These are phyloP conservation scores for Excalfactoria chinensis DNA, from an alignment of 2,113 vertebrate genomes.

Conservation along the genomic window DNA sequence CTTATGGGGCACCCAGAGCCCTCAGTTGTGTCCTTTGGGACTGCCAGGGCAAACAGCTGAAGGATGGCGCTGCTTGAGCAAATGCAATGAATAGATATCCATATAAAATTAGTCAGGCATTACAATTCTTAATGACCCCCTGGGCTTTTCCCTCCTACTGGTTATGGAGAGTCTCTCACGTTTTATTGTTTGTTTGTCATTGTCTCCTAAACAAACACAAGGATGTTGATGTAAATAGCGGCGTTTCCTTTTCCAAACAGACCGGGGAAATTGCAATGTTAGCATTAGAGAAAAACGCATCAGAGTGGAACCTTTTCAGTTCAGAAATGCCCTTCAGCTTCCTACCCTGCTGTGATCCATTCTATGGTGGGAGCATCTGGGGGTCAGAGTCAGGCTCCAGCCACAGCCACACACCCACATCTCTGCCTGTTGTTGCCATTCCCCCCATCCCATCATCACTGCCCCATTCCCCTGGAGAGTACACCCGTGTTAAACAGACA, in stretches of 20 bases:
- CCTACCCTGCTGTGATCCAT: neutral
- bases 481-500: neutral
- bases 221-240: neutral
- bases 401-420: neutral
- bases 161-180: neutral
- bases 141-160: constrained; percentile 26
- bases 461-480: neutral
- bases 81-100: constrained; percentile 27
- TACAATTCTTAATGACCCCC: constrained; percentile 17
- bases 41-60: neutral
- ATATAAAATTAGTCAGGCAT: constrained; percentile 36
- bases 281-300: neutral
- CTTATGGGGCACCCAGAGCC: fast-evolving
- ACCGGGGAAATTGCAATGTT: neutral
- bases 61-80: neutral
- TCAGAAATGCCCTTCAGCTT: neutral
- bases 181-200: constrained; percentile 14
- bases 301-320: neutral
- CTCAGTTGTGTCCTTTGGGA: fast-evolving
- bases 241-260: neutral
- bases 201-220: neutral
- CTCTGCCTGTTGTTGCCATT: neutral
- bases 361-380: neutral
- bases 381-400: neutral
- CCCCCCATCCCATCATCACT: neutral